Evolutionary conservation across 2,888 invertebrate species (phyloP), one percentile per base, ranked within the genome.

Genomic region (Campoletis raptor): DNA sequence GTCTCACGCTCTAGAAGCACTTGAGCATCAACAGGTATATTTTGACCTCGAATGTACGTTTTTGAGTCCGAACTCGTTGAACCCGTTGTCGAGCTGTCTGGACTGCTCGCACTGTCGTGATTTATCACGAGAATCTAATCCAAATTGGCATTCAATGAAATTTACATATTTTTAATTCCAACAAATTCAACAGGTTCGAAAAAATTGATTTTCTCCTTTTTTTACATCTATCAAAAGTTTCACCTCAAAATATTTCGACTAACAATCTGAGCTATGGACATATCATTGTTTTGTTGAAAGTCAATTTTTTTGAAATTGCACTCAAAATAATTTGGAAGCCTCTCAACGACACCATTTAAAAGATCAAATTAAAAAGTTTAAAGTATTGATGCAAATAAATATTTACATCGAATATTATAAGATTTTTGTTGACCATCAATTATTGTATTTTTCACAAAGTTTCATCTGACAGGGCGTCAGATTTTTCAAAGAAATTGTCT

Each of bases 1-100:
- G 96, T 96, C 94, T 98, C 98, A 89, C 98, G 95, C 94, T 98
- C 98, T 10, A 97, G 97, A 90, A 97, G 95, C 79, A 97, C 96
- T 89, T 96, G 96, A 1, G 97, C 97, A 93, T 98, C 98, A 81
- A 98, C 93, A 0, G 97, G 97, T 21, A 97, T 96, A 94, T 98
- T 98, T 95, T 98, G 98, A 10, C 98, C 98, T 88, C 98, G 95
- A 69, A 98, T 94, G 94, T 96, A 97, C 64, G 97, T 97, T 88
- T 96, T 96, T 66, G 90, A 92, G 74, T 93, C 91, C 4, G 91
- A 93, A 30, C 92, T 91, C 7, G 91, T 91, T 2, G 94, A 93
- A 3, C 92, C 92, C 3, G 92, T 91, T 21, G 92, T 94, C 76
- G 93, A 93, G 84, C 92, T 93, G 67, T 92, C 94, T 7, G 92